Percentiles rank a stretch among this genome's conserved stretches.
phyloP scores from a whole-genome alignment of 1,140 invertebrate genomes.

The Drosophila takahashii region DNA sequence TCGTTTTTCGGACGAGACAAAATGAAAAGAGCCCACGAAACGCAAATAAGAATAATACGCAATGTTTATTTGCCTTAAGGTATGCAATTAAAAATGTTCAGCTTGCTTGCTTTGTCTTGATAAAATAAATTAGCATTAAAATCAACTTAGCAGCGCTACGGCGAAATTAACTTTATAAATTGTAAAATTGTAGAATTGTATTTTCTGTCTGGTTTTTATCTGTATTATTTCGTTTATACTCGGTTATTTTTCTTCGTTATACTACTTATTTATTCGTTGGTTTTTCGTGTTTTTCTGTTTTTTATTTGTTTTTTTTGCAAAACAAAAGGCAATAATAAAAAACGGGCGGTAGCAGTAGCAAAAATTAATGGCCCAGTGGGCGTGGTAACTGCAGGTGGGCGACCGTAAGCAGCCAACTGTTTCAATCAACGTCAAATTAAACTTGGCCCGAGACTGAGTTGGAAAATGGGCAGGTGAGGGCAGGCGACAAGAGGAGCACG shows the following conservation, averaged over 20 bases:
- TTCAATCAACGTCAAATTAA: conserved; percentile 83
- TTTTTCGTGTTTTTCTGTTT: conserved; percentile 20
- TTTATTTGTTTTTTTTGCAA: conserved; percentile 3
- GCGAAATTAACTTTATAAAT: conserved; percentile 67
- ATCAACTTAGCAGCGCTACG: conserved; percentile 66
- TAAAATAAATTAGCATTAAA: conserved; percentile 74
- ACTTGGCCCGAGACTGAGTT: conserved; percentile 37
- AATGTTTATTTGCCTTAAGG: conserved; percentile 68
- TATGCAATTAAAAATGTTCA: conserved; percentile 63
- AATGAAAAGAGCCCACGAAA: conserved; percentile 55
- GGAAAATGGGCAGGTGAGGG: neutral
- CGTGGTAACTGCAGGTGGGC: conserved; percentile 39
- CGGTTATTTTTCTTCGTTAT: conserved; percentile 42
- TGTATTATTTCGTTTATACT: conserved; percentile 19
- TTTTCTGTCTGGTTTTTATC: conserved; percentile 37
- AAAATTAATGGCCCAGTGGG: conserved; percentile 37
- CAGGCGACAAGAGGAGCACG: neutral
- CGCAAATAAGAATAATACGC: conserved; percentile 59
- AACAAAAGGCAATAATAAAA: conserved; percentile 23
- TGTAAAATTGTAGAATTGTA: conserved; percentile 64
- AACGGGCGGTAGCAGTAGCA: conserved; percentile 5
- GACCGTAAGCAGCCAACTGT: conserved; percentile 56
- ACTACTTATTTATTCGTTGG: conserved; percentile 50
- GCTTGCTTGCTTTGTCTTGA: conserved; percentile 47
- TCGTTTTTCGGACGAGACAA: conserved; percentile 52